Base-by-base conservation (phyloP, 2,113 vertebrate genomes). In the Thunnus thynnus region DNA sequence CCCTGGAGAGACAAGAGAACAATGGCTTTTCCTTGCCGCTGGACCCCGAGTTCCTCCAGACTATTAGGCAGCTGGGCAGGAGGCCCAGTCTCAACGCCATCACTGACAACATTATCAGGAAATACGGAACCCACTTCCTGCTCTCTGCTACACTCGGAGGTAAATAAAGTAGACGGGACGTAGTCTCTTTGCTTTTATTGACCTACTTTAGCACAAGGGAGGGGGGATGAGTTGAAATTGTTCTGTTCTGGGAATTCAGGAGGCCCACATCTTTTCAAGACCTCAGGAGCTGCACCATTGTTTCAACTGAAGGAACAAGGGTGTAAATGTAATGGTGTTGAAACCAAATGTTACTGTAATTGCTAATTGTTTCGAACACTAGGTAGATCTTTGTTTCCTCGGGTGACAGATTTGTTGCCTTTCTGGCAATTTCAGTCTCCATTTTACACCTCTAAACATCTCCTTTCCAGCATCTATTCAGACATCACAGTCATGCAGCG, bases 91-190 rank as follows among this genome's bases (percentile, higher is more conserved):
- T 94, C 25, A 62, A 69, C 55, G 86, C 91, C 93, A 95, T 96
- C 91, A 96, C 94, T 3, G 95, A 96, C 75, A 94, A 93, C 91
- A 93, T 96, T 69, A 96, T 96, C 83, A 93, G 93, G 82, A 96
- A 96, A 91, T 96, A 95, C 51, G 95, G 96, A 81, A 96, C 95
- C 4, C 96, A 96, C 83, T 96, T 96, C 88, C 92, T 96, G 81
- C 91, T 95, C 68, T 95, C 96, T 14, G 94, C 95, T 52, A 96
- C 95, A 41, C 88, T 96, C 30, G 96, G 96, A 95, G 96, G 96
- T 96, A 94, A 89, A 63, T 72, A 32, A 75, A 69, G 58, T 44
- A 58, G 13, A 67, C 55, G 3, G n/a, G 17, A 10, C 63, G 22
- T 66, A 58, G 16, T 57, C 3, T 60, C 9, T 20, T 74, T 65